phyloP scores from a whole-genome alignment of 2,113 vertebrate species.

The Oncorhynchus kisutch region DNA sequence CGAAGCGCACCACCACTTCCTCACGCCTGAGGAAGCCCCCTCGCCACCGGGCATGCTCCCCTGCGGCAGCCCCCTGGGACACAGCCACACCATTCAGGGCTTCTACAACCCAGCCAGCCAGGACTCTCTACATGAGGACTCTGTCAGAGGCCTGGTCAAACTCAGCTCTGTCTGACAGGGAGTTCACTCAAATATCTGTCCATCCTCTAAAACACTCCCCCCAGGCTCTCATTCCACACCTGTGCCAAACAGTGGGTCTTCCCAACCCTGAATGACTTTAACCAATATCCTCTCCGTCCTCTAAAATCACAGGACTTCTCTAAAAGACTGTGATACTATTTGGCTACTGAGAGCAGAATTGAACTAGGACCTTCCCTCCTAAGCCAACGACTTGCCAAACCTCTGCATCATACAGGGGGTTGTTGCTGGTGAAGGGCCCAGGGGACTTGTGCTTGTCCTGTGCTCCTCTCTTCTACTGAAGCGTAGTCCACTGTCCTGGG shows the following conservation, averaged over 20 bases:
- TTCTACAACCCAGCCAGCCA: slow-evolving; percentile 91
- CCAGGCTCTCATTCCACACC: not conserved
- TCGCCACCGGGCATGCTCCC: slow-evolving; percentile 88
- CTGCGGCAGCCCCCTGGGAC: slow-evolving; percentile 81
- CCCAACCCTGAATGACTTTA: not conserved
- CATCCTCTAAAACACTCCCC: slow-evolving; percentile 23
- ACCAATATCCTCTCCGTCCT: not conserved
- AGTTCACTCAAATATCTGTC: slow-evolving; percentile 18
- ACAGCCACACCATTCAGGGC: slow-evolving; percentile 84
- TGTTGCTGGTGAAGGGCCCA: slow-evolving; percentile 12
- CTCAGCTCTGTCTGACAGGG: slow-evolving; percentile 92
- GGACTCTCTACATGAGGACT: slow-evolving; percentile 95
- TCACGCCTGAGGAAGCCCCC: slow-evolving; percentile 90
- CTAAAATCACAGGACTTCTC: slow-evolving; percentile 16
- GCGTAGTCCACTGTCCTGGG: slow-evolving; percentile 14
- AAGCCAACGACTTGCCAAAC: slow-evolving; percentile 47
- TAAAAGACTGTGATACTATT: slow-evolving; percentile 25
- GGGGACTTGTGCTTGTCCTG: slow-evolving; percentile 3
- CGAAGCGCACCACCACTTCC: slow-evolving; percentile 77
- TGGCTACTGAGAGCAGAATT: slow-evolving; percentile 24
- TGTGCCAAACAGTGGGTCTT: slow-evolving; percentile 26
- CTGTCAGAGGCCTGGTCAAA: slow-evolving; percentile 92
- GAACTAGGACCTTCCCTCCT: slow-evolving; percentile 27
- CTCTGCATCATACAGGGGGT: slow-evolving; percentile 14
- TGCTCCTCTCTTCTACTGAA: slow-evolving; percentile 7